Evolutionary conservation across 2,797 vertebrate genomes (phyloP).

Genomic region (Dryobates pubescens): DNA sequence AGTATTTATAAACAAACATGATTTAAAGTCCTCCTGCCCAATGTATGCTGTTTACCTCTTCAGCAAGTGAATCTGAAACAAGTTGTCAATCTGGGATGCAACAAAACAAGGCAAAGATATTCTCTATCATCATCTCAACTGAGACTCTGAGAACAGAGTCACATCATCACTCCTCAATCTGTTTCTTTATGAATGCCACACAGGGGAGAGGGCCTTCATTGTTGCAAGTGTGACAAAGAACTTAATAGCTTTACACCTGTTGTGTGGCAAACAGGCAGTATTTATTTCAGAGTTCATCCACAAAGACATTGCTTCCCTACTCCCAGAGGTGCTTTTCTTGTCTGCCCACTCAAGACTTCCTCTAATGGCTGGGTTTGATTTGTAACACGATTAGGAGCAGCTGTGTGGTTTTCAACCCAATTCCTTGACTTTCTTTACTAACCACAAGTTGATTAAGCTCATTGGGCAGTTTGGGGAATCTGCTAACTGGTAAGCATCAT

Average conservation of each 20-base stretch:
- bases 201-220: background rate
- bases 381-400: background rate
- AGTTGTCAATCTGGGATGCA: background rate
- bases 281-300: background rate
- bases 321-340: background rate
- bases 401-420: background rate
- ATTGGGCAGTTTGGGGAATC: background rate
- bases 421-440: background rate
- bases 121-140: background rate
- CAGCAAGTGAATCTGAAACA: background rate
- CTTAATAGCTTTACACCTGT: background rate
- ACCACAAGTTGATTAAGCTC: background rate
- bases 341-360: background rate
- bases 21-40: background rate
- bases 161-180: background rate
- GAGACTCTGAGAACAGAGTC: background rate
- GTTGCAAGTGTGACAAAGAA: fast-evolving
- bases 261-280: background rate
- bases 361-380: background rate
- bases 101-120: background rate
- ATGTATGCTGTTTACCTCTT: background rate
- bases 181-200: background rate
- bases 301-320: background rate
- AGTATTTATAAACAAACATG: background rate
- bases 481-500: background rate